These are phyloP conservation scores for Corythoichthys intestinalis DNA, from an alignment of 2,113 vertebrate species.

Conservation along the genomic window DNA sequence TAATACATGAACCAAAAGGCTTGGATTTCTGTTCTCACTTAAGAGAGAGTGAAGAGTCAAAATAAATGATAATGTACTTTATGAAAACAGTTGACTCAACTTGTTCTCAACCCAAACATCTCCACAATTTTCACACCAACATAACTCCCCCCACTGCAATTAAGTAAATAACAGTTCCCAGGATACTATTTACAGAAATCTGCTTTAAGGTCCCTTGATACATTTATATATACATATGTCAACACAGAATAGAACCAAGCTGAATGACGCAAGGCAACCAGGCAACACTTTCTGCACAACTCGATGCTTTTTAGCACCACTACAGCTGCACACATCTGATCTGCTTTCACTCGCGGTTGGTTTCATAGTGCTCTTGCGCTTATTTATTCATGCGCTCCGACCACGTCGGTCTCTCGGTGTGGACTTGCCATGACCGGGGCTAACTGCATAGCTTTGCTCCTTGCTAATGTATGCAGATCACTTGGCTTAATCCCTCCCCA, in stretches of 20 bases:
- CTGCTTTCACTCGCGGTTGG: slow-evolving; percentile 23
- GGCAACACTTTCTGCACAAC: not conserved
- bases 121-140: not conserved
- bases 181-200: not conserved
- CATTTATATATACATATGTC: not conserved
- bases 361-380: slow-evolving; percentile 33
- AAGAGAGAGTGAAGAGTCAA: too few species aligned
- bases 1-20: too few species aligned
- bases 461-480: slow-evolving; percentile 24
- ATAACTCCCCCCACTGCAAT: not conserved
- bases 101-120: not conserved
- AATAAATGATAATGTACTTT: too few species aligned
- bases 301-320: slow-evolving; percentile 18
- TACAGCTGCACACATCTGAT: not conserved
- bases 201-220: not conserved
- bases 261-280: not conserved
- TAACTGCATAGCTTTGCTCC: slow-evolving; percentile 29
- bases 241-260: not conserved
- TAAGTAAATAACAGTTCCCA: not conserved
- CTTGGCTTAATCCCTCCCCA: slow-evolving; percentile 6
- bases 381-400: slow-evolving; percentile 48
- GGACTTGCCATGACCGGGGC: not conserved
- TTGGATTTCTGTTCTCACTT: too few species aligned
- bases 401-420: slow-evolving; percentile 20
- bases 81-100: not conserved